phyloP scores from a whole-genome alignment of 2,113 vertebrate species.

The Myiozetetes cayanensis region DNA sequence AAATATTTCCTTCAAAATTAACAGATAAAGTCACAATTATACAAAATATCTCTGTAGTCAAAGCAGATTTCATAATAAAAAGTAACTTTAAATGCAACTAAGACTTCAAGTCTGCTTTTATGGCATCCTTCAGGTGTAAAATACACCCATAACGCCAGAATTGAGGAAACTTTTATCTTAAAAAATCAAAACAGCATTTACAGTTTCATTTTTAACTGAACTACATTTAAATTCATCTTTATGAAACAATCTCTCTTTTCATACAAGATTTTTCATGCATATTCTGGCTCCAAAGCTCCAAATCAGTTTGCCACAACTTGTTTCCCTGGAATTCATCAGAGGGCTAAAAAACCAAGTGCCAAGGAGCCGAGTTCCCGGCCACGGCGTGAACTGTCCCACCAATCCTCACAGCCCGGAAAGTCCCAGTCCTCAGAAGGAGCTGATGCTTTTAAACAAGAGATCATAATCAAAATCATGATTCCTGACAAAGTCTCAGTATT shows the following conservation, averaged over 20 bases:
- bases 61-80: conserved; percentile 1
- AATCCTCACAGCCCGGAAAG: neutral
- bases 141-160: neutral
- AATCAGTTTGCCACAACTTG: conserved; percentile 67
- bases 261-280: conserved; percentile 59
- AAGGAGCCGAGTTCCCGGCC: neutral
- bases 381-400: neutral
- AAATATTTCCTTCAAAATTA: conserved; percentile 8
- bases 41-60: neutral
- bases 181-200: conserved; percentile 50
- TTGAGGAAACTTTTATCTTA: conserved; percentile 56
- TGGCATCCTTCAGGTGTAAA: conserved; percentile 48
- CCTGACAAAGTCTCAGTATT: neutral
- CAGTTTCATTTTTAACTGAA: conserved; percentile 58
- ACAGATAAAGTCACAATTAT: neutral
- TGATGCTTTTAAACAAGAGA: neutral
- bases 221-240: conserved; percentile 57
- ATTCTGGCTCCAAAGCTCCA: conserved; percentile 38
- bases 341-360: conserved; percentile 32
- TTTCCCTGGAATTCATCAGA: conserved; percentile 58
- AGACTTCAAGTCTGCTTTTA: neutral
- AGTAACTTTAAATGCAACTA: neutral
- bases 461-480: neutral
- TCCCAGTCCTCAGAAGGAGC: neutral
- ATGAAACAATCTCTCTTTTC: conserved; percentile 29